Evolutionary conservation across 2,888 invertebrate species (phyloP).

Genomic region (Criorhina ranunculi): DNA sequence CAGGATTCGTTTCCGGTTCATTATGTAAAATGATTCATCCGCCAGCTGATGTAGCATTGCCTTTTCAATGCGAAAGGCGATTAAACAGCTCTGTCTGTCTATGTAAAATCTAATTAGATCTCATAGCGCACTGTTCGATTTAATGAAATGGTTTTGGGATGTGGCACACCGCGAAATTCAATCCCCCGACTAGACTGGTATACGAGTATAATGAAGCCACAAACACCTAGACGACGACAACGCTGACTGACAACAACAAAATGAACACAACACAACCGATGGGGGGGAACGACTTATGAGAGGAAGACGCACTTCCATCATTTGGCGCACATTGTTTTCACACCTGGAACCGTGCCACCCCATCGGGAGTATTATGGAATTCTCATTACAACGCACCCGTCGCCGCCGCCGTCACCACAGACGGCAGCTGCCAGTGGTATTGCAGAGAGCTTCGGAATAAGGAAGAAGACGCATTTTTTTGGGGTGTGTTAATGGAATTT

Average conservation of each 20-base stretch:
- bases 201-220: constrained; percentile 24
- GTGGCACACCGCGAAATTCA: constrained; percentile 51
- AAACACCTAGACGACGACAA: constrained; percentile 24
- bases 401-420: constrained; percentile 40
- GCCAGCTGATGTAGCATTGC: background rate
- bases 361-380: constrained; percentile 35
- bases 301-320: constrained; percentile 42
- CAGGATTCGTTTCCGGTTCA: constrained; percentile 25
- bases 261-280: too few relatives aligned
- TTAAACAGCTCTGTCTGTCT: constrained; percentile 17
- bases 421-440: background rate
- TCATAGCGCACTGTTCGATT: constrained; percentile 42
- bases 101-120: constrained; percentile 49
- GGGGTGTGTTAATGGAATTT: constrained; percentile 57
- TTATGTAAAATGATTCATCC: constrained; percentile 20
- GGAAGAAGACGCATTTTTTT: background rate
- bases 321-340: constrained; percentile 22
- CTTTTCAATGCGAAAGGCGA: constrained; percentile 4
- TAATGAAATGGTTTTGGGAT: constrained; percentile 59
- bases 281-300: constrained; percentile 1
- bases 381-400: constrained; percentile 32
- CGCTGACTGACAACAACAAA: background rate
- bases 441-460: constrained; percentile 23
- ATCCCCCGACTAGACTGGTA: constrained; percentile 25
- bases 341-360: constrained; percentile 17